Base-by-base conservation (phyloP, 1,140 invertebrate species). In the Popillia japonica region DNA sequence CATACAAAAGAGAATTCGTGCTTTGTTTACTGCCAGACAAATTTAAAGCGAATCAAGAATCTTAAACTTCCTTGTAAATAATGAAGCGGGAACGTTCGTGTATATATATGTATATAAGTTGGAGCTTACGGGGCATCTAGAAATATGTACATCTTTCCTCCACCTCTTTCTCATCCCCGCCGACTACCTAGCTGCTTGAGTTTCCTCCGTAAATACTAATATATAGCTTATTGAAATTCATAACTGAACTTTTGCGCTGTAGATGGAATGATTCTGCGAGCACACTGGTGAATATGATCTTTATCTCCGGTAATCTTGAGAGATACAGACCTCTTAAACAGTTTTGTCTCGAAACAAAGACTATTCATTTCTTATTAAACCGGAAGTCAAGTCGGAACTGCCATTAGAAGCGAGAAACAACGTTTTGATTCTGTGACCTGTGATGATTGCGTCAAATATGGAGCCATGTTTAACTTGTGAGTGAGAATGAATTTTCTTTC, bases 161-260 rank as follows among this genome's bases (percentile, higher is more conserved):
- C 27, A 34, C 27, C 4, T 34, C 27, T 48, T 17, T 10, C 59
- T 23, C 59, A 17, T 17, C 44, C 59, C 17, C 9, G 61, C 10
- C 77, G 7, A 6, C 20, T 27, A 22, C 8, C 22, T 68, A 34
- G 27, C 61, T 20, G 22, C 27, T 9, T 20, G 61, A 22, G 23
- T 68, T 68, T 68, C 17, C 55, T 80, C 78, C 75, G 82, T 79
- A 83, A 82, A 82, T 81, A 83, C 80, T 80, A 80, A 83, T 83
- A 81, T 81, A 81, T 82, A 80, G 80, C 79, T 81, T 82, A 81
- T 81, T 81, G 80, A 83, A 83, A 83, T 83, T 83, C 82, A 83
- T 83, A 83, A 80, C 79, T 78, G 73, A 79, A 81, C 76, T 81
- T 77, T 81, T 61, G 72, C 48, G 27, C 23, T 68, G 75, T 68